phyloP scores from a whole-genome alignment of 1,140 invertebrate species.

The Holcopasites calliopsidis region DNA sequence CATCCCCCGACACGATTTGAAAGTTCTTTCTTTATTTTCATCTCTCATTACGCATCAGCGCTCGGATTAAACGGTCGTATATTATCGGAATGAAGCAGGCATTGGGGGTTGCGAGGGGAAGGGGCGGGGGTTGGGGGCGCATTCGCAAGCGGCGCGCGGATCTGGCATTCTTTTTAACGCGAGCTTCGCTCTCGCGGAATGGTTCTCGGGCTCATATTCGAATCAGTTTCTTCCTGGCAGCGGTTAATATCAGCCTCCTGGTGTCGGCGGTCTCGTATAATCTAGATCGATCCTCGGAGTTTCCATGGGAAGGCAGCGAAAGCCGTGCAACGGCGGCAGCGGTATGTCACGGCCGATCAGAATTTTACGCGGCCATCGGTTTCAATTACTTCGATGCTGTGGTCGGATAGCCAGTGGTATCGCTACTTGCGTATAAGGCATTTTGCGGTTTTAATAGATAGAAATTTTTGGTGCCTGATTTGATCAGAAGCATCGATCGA shows the following conservation, averaged over 20 bases:
- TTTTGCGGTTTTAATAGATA: conserved; percentile 41
- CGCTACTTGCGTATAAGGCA: background rate
- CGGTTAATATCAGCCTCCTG: conserved; percentile 4
- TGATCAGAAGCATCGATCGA: background rate
- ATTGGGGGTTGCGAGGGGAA: background rate
- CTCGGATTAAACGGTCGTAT: conserved; percentile 4
- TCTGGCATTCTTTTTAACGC: background rate
- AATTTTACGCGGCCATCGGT: conserved; percentile 55
- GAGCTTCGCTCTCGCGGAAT: background rate
- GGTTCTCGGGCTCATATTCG: conserved; percentile 1
- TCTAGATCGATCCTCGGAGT: conserved; percentile 24
- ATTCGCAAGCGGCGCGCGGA: background rate
- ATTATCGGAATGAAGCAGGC: background rate
- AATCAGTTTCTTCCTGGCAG: conserved; percentile 21
- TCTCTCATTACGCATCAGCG: background rate
- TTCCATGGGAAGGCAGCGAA: background rate
- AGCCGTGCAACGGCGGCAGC: background rate
- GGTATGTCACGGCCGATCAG: background rate
- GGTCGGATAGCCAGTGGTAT: conserved; percentile 13
- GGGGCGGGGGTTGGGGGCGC: too few relatives aligned
- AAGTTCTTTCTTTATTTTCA: background rate
- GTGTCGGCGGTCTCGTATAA: background rate
- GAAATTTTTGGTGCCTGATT: conserved; percentile 11
- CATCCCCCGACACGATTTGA: background rate
- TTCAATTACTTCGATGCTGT: conserved; percentile 58